Evolutionary conservation across 2,797 vertebrate species (phyloP).

Genomic region (Lepidocolaptes lacrymiger): DNA sequence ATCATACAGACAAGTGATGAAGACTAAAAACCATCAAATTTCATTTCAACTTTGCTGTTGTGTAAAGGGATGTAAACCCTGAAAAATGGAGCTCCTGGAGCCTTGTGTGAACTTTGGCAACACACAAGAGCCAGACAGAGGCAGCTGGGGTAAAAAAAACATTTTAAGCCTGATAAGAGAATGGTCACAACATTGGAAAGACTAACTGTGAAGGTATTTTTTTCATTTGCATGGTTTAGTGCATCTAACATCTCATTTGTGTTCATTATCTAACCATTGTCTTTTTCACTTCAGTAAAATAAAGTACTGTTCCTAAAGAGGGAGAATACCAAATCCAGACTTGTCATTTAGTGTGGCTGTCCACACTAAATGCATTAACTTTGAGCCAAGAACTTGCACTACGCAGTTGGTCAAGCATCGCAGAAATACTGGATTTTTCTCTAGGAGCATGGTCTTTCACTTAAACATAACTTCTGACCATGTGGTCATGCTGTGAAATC

Average conservation of each 20-base stretch:
- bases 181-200: not conserved
- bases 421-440: not conserved
- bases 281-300: not conserved
- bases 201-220: constrained; percentile 18
- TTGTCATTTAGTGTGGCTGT: not conserved
- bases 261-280: not conserved
- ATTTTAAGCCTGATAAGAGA: not conserved
- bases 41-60: not conserved
- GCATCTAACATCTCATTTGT: constrained; percentile 41
- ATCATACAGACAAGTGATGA: not conserved
- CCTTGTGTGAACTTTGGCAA: not conserved
- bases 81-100: constrained; percentile 46
- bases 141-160: not conserved
- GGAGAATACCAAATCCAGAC: not conserved
- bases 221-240: constrained; percentile 53
- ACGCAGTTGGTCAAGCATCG: not conserved
- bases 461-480: not conserved
- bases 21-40: not conserved
- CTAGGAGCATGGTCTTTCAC: not conserved
- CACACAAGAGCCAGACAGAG: not conserved
- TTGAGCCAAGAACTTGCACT: not conserved
- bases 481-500: not conserved
- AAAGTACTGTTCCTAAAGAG: not conserved
- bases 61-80: constrained; percentile 67
- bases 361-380: not conserved